Conservation (phyloP, 2,888 invertebrate genomes). For the Anaspis maculata region DNA sequence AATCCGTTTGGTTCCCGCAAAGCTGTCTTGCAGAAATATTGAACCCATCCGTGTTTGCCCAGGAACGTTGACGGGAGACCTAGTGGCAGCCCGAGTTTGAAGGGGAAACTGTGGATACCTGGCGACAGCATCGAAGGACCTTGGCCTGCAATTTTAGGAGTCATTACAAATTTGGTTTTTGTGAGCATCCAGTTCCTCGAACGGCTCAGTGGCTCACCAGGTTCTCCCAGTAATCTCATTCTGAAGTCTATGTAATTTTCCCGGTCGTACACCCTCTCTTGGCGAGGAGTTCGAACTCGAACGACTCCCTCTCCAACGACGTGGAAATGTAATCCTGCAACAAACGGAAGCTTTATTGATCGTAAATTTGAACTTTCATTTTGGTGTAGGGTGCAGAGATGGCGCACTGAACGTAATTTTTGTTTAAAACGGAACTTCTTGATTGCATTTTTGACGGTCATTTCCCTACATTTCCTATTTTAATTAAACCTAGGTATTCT, state of each 20-base stretch:
- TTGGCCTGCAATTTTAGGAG: constrained; percentile 66
- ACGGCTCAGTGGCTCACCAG: constrained; percentile 53
- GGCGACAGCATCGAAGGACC: constrained; percentile 78
- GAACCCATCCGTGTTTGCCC: constrained; percentile 92
- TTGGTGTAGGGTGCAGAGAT: no score
- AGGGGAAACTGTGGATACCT: constrained; percentile 91
- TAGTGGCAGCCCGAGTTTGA: constrained; percentile 82
- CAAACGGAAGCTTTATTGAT: no score
- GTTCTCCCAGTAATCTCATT: constrained; percentile 85
- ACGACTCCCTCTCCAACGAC: constrained; percentile 92
- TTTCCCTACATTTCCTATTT: no score
- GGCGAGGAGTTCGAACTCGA: constrained; percentile 71
- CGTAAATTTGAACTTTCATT: no score
- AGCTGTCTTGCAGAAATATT: constrained; percentile 88
- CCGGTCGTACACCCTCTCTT: constrained; percentile 80
- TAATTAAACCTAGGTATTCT: no score
- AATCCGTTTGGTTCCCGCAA: constrained; percentile 80
- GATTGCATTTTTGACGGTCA: no score
- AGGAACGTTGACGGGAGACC: constrained; percentile 88
- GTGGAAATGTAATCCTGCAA: constrained; percentile 81
- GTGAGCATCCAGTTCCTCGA: neutral
- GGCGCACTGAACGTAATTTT: no score
- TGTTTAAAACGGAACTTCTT: no score
- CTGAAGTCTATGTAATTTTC: constrained; percentile 94
- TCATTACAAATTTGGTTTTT: constrained; percentile 8